These are phyloP conservation scores for Corythornis cristatus DNA, from an alignment of 2,113 vertebrate genomes.

Conservation along the genomic window DNA sequence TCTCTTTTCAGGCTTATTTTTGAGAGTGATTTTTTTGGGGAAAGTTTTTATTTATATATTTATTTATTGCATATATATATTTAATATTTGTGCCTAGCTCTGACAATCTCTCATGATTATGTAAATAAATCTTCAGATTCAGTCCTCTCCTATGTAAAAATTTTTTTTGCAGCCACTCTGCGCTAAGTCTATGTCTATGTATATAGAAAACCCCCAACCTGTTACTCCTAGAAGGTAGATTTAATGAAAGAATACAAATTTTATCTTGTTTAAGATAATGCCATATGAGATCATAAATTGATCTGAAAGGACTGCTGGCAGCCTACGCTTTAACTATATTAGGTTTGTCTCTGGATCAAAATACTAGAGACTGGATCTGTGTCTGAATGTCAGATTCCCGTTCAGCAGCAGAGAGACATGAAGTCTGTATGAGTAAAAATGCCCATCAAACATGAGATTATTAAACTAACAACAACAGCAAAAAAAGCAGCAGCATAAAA, in stretches of 20 bases:
- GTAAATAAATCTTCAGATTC: not conserved
- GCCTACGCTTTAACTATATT: not conserved
- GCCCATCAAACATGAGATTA: not conserved
- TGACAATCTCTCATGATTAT: not conserved
- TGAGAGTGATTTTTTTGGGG: not conserved
- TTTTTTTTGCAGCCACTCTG: not conserved
- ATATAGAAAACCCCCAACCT: not conserved
- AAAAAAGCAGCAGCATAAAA: not conserved
- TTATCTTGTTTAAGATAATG: not conserved
- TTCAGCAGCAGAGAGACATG: not conserved
- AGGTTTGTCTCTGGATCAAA: slow-evolving; percentile 40
- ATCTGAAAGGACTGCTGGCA: slow-evolving; percentile 6
- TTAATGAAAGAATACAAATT: not conserved
- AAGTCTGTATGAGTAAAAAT: slow-evolving; percentile 11
- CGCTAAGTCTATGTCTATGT: not conserved
- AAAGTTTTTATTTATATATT: not conserved
- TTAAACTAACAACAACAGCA: not conserved
- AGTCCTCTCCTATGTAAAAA: fast-evolving
- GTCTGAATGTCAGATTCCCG: slow-evolving; percentile 7
- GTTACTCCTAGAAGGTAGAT: not conserved
- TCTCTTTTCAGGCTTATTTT: not conserved
- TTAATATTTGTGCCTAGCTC: not conserved
- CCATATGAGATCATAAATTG: not conserved
- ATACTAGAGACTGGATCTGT: not conserved
- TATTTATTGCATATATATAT: not conserved